Evolutionary conservation across 1,140 invertebrate genomes (phyloP), one percentile per base, ranked within the genome.

Genomic region (Sinella curviseta): DNA sequence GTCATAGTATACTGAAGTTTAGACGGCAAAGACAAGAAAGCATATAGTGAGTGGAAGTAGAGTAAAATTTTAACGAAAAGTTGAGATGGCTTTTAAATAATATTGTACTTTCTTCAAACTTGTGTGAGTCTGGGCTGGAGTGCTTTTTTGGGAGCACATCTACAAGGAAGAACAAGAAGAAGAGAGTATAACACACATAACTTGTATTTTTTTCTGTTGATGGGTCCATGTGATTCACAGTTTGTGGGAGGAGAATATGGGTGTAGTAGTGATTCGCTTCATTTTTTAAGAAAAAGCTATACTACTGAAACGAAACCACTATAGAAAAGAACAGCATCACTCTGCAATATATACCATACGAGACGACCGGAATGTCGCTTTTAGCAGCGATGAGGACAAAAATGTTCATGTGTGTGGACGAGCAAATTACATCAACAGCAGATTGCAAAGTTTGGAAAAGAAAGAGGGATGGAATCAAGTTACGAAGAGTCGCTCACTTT

Each of bases 391-490:
- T 60, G 14, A 60, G 55, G 55, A 60, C 55, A 60, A 60, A 24
- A 14, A 60, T 4, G 4, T 12, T 60, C 14, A n/a, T 14, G 24
- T 70, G 65, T 70, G 55, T 33, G 65, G 65, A 33, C 65, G 28
- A 33, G 65, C 65, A 70, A 70, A 70, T 70, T 70, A 70, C 65
- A 70, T 70, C 65, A 70, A 70, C 26, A 70, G 30, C 31, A 70
- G 65, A 70, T 70, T 70, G 65, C 65, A 70, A 70, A 70, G 65
- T 70, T 70, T 70, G 26, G 12, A 30, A 33, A 60, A 70, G 26
- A 33, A 70, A 24, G 55, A 33, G 2, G 65, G 65, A 31, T 70
- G 65, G 65, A 70, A 70, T 30, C 65, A 70, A 70, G 26, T 70
- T 70, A 70, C 26, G 12, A 70, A 70, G 31, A 70, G 4, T 70